A percentile compares a stretch with the other conserved stretches of the same genome.
These are phyloP conservation scores for Drosophila cardini DNA, from an alignment of 1,140 invertebrate genomes.

Conservation along the genomic window DNA sequence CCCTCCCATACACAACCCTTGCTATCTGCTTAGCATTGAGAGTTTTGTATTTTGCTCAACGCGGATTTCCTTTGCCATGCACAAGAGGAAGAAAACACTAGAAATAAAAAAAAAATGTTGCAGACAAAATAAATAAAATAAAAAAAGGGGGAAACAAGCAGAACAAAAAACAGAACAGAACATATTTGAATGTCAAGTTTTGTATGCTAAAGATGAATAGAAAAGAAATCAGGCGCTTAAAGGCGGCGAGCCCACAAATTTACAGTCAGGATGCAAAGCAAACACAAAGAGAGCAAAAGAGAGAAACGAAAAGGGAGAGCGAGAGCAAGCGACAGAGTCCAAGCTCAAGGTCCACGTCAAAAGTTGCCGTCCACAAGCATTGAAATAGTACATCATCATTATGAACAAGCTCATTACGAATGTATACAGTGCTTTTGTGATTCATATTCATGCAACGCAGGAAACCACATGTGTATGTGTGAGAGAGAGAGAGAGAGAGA, in stretches of 20 bases:
- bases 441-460: conserved; percentile 31
- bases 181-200: conserved; percentile 77
- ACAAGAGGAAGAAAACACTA: neutral
- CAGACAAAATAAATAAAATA: conserved; percentile 27
- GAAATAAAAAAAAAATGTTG: conserved; percentile 17
- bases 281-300: neutral
- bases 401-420: conserved; percentile 22
- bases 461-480: conserved; percentile 8
- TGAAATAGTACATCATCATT: neutral
- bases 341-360: conserved; percentile 57
- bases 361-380: neutral
- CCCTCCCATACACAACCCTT: neutral
- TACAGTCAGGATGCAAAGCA: conserved; percentile 16
- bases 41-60: conserved; percentile 11
- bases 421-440: conserved; percentile 18
- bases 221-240: conserved; percentile 20
- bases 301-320: conserved; percentile 2
- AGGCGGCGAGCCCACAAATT: conserved; percentile 13
- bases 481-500: too few species aligned
- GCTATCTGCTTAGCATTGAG: conserved; percentile 16
- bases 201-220: conserved; percentile 35
- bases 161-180: conserved; percentile 8
- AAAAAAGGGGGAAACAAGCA: neutral
- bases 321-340: conserved; percentile 11
- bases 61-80: conserved; percentile 50